These are phyloP conservation scores for Ridgeia piscesae DNA, from an alignment of 1,140 invertebrate species.

Conservation along the genomic window DNA sequence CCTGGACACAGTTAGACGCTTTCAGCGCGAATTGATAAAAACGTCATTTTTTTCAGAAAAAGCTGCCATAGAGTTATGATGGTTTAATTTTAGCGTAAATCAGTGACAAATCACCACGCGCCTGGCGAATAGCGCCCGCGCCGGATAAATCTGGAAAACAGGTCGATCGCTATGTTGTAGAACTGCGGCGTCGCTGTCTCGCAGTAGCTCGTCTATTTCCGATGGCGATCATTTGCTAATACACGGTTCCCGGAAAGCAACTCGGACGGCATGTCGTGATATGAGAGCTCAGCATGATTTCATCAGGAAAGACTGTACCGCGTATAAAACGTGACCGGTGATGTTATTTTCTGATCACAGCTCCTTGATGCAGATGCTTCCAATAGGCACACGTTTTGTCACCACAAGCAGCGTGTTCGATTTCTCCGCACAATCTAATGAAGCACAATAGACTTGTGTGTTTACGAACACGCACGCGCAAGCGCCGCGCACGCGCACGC, in stretches of 20 bases:
- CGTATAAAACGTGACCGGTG: neutral
- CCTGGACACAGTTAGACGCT: neutral
- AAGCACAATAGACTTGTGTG: no score
- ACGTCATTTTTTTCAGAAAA: neutral
- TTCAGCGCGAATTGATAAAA: neutral
- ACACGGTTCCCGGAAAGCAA: neutral
- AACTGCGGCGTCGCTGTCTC: neutral
- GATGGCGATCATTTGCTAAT: neutral
- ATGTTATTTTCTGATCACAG: neutral
- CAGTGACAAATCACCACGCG: neutral
- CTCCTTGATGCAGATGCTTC: neutral
- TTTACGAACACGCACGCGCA: no score
- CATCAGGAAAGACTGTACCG: neutral
- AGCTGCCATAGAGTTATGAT: neutral
- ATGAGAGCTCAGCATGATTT: neutral
- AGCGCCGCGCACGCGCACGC: no score
- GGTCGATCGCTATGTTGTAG: neutral
- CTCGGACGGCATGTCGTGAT: neutral
- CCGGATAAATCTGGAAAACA: neutral
- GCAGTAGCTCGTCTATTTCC: neutral
- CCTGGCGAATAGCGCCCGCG: no score
- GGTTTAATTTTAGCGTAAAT: neutral
- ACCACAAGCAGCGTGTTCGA: no score
- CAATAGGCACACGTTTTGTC: neutral
- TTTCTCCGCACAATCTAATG: no score